phyloP scores from a whole-genome alignment of 1,140 invertebrate genomes.

The Rhyzopertha dominica region DNA sequence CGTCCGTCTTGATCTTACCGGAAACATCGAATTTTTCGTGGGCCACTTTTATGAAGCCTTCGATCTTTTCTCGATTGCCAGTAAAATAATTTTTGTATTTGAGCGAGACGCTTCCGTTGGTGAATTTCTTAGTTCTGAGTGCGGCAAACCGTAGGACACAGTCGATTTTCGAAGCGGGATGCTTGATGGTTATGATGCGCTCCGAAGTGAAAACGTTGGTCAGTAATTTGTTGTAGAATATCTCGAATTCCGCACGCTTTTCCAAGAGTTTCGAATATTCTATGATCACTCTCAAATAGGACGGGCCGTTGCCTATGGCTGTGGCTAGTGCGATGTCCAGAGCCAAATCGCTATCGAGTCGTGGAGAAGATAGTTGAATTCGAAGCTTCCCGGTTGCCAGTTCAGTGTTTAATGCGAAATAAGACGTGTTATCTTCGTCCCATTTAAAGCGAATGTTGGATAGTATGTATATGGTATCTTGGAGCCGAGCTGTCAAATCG shows the following conservation, averaged over 20 bases:
- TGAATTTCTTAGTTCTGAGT: slow-evolving; percentile 5
- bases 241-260: slow-evolving; percentile 15
- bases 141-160: slow-evolving; percentile 16
- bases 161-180: slow-evolving; percentile 17
- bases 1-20: slow-evolving; percentile 10
- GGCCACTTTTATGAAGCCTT: slow-evolving; percentile 13
- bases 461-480: no score
- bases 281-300: slow-evolving; percentile 8
- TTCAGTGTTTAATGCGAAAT: slow-evolving; percentile 9
- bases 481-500: neutral
- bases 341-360: no score
- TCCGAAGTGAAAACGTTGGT: slow-evolving; percentile 8
- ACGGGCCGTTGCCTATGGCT: slow-evolving; percentile 13
- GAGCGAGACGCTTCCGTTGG: slow-evolving; percentile 14
- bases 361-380: no score
- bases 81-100: slow-evolving; percentile 15
- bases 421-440: slow-evolving; percentile 1
- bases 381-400: slow-evolving; percentile 10
- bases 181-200: slow-evolving; percentile 13
- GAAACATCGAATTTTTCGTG: slow-evolving; percentile 16
- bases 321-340: no score
- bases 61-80: slow-evolving; percentile 10
- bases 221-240: slow-evolving; percentile 20
- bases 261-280: slow-evolving; percentile 15
- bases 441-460: no score